Evolutionary conservation across 2,113 vertebrate genomes (phyloP), one percentile per base, ranked within the genome.

Genomic region (Euleptes europaea): DNA sequence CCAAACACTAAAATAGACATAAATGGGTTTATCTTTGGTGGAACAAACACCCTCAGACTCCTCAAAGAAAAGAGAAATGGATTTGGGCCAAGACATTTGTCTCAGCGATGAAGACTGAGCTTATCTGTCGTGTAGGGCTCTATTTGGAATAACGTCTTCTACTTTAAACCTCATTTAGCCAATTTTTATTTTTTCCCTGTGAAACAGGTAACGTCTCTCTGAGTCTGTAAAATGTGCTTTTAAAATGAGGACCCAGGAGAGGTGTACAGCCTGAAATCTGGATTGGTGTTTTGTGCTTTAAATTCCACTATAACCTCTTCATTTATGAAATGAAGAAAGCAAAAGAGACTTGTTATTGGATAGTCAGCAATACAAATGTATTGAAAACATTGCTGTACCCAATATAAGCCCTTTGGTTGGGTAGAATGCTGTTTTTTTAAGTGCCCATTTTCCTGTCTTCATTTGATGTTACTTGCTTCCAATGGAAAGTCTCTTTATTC

Each of bases 41-140:
- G 65, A 65, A 28, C 3, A 28, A 73, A 31, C 38, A 83, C 26
- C 8, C 17, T 60, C 72, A 67, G 51, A 67, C 63, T 84, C 82
- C 73, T 84, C 40, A 65, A 80, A 65, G 76, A 63, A 65, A 84
- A 57, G 60, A 44, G 31, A 85, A 57, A 78, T 85, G 84, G 76
- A 72, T 65, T 35, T 72, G 69, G 69, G 76, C 77, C 76, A 85
- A 85, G 84, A 28, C 17, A 23, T 71, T 72, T 72, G 42, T 80
- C 69, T 80, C 67, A 47, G 40, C 63, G 21, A 73, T 85, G 72
- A 38, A 80, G 42, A 65, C 3, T 47, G 35, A 78, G 49, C 72
- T 9, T 71, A 66, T n/a, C 70, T 73, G 76, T 80, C 54, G 67
- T 72, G 40, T 49, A 73, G 76, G 38, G 14, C n/a, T 85, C 42